Evolutionary conservation across 2,888 invertebrate species (phyloP).

Genomic region (Tillus elongatus): DNA sequence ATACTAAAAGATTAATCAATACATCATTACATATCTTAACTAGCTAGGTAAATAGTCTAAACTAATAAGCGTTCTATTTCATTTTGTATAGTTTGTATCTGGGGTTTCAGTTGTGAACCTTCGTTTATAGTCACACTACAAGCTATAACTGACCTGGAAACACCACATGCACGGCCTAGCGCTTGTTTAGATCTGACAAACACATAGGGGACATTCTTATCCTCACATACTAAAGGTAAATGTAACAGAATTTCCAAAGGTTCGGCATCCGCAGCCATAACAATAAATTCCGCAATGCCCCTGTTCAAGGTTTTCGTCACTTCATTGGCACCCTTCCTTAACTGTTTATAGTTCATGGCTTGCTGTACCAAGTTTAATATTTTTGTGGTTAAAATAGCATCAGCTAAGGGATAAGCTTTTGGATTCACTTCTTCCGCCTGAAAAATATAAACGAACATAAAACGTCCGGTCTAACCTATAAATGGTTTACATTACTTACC

Average conservation of each 20-base stretch:
- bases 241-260: constrained; percentile 96
- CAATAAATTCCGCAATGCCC: constrained; percentile 92
- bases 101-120: constrained; percentile 92
- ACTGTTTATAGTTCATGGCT: constrained; percentile 91
- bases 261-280: constrained; percentile 97
- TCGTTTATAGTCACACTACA: constrained; percentile 93
- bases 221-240: constrained; percentile 94
- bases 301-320: constrained; percentile 95
- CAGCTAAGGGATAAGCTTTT: constrained; percentile 96
- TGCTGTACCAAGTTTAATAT: constrained; percentile 94
- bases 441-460: too few relatives aligned
- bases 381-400: constrained; percentile 82
- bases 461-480: too few relatives aligned
- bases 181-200: constrained; percentile 95
- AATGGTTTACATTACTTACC: too few relatives aligned
- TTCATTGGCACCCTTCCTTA: constrained; percentile 98
- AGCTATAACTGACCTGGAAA: constrained; percentile 91
- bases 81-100: constrained; percentile 84
- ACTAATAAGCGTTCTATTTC: constrained; percentile 97
- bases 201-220: constrained; percentile 97
- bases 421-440: constrained; percentile 83
- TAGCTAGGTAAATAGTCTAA: too few relatives aligned
- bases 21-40: too few relatives aligned
- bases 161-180: constrained; percentile 93
- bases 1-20: too few relatives aligned